A percentile compares a stretch with the other conserved stretches of the same genome.
Evolutionary conservation across 2,888 invertebrate species (phyloP).

Genomic region (Ferrisia virgata): DNA sequence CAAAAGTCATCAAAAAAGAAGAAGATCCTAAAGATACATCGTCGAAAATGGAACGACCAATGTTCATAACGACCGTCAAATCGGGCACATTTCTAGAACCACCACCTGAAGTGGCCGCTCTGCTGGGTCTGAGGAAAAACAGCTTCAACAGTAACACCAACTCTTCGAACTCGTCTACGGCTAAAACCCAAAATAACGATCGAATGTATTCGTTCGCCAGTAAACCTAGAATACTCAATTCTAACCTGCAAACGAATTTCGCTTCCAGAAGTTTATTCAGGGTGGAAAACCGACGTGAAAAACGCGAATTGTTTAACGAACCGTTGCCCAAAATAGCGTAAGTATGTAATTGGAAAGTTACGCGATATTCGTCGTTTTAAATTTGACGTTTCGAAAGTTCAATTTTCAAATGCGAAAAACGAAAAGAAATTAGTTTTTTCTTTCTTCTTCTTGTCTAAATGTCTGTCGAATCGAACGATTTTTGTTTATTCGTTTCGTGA

Average conservation of each 20-base stretch:
- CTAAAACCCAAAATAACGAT: background rate
- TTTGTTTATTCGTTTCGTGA: background rate
- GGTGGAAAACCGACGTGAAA: background rate
- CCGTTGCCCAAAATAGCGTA: constrained; percentile 24
- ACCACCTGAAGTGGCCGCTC: constrained; percentile 66
- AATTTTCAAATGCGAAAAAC: background rate
- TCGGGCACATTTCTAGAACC: constrained; percentile 76
- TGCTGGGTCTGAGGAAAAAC: constrained; percentile 60
- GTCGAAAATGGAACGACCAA: constrained; percentile 50
- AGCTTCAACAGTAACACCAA: constrained; percentile 48
- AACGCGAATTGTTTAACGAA: constrained; percentile 10
- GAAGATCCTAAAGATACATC: background rate
- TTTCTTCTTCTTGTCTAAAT: background rate
- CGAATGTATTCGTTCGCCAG: constrained; percentile 52
- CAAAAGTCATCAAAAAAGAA: background rate
- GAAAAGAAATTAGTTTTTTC: background rate
- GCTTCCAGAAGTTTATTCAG: constrained; percentile 1
- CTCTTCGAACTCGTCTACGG: background rate
- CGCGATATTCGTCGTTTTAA: background rate
- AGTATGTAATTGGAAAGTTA: background rate
- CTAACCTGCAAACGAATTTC: background rate
- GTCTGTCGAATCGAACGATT: background rate
- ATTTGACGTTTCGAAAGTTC: background rate
- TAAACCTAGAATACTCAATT: constrained; percentile 51
- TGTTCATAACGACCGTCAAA: constrained; percentile 78